Evolutionary conservation across 2,888 invertebrate species (phyloP), one percentile per base, ranked within the genome.

Genomic region (Mamestra brassicae): DNA sequence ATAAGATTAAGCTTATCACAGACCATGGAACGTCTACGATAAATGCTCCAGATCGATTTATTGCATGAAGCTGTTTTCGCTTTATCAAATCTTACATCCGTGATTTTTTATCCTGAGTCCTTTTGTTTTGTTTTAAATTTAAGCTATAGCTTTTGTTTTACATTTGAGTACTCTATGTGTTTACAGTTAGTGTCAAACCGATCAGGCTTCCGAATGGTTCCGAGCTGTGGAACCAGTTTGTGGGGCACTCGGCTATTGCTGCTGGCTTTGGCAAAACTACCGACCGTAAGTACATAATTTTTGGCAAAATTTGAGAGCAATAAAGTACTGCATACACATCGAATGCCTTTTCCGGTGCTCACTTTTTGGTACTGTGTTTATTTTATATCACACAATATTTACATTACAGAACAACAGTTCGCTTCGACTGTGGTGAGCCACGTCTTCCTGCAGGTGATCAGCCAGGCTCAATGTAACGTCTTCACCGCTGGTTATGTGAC

Each of bases 211-310:
- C 94, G 0, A 81, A 54, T 58, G 74, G 81, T 1, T 71, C 52
- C 4, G 89, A 91, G 38, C 26, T 91, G 42, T 89, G 83, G 76
- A 85, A 92, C 2, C 80, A 78, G 7, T 94, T 92, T 74, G 88
- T 69, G 0, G 92, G 93, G 8, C 78, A 88, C 6, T 90, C 88
- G 89, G 86, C 89, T 0, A 70, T 80, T 0, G 94, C 94, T 50
- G 90, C 91, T 13, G 94, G 94, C 7, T 94, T 91, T 74, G 94
- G 94, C 26, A 89, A 80, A 61, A 94, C 92, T 11, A 90, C 84
- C 54, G 94, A 94, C 78, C 66, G 94, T 94, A 74, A 93, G 92
- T 78, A 34, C 13, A 45, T 58, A 5, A 5, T 50, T 42, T 26
- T n/a, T 55, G 54, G 26, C n/a, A 10, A 7, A 26, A 8, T 10